A percentile compares a stretch with the other conserved stretches of the same genome.
phyloP scores from a whole-genome alignment of 2,888 invertebrate species.

The Ischnura elegans region DNA sequence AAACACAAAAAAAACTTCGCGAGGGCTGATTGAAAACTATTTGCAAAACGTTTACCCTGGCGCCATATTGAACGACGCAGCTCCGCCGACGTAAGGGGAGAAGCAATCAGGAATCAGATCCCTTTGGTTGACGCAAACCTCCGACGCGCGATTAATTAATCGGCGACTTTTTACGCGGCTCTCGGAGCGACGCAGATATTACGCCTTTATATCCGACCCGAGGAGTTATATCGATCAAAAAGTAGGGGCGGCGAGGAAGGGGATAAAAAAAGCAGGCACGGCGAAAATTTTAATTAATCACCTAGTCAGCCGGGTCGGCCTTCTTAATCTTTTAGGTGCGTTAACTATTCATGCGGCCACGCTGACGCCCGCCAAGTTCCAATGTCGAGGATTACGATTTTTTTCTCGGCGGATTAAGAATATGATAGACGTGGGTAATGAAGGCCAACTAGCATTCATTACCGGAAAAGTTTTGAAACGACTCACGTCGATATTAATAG shows the following conservation, averaged over 20 bases:
- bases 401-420: background rate
- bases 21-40: background rate
- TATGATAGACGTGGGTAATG: background rate
- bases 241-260: background rate
- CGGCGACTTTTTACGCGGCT: background rate
- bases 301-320: background rate
- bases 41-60: background rate
- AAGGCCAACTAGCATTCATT: background rate
- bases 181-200: background rate
- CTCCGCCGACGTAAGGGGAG: background rate
- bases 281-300: background rate
- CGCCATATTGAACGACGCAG: background rate
- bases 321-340: background rate
- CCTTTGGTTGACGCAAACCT: background rate
- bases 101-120: conserved; percentile 24
- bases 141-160: conserved; percentile 1
- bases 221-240: background rate
- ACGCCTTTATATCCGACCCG: background rate
- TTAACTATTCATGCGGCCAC: background rate
- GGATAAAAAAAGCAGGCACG: background rate
- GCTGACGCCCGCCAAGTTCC: background rate
- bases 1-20: background rate
- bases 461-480: background rate
- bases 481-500: background rate
- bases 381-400: background rate